These are phyloP conservation scores for Anastrepha obliqua DNA, from an alignment of 1,140 invertebrate species.

Conservation along the genomic window DNA sequence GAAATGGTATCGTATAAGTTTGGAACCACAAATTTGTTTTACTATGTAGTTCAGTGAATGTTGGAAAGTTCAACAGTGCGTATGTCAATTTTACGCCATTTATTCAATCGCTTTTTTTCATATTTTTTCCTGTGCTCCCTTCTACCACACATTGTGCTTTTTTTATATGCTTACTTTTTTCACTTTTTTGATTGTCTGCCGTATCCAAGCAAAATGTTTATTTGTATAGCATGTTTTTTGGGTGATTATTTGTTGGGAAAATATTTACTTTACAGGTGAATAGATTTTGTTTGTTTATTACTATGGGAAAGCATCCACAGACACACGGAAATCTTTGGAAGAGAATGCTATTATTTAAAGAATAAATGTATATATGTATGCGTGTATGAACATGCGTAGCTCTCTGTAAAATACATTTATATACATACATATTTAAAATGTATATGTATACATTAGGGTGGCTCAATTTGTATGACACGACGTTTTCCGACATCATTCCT, in stretches of 20 bases:
- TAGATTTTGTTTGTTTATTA: slow-evolving; percentile 45
- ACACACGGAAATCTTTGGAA: background rate
- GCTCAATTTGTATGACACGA: too few relatives aligned
- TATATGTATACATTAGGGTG: too few relatives aligned
- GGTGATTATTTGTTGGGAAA: slow-evolving; percentile 44
- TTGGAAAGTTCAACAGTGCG: slow-evolving; percentile 1
- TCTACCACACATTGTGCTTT: background rate
- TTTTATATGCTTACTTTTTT: background rate
- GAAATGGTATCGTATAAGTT: too few relatives aligned
- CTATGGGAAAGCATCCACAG: background rate
- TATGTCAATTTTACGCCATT: slow-evolving; percentile 46
- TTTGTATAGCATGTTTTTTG: slow-evolving; percentile 18
- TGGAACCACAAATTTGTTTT: too few relatives aligned
- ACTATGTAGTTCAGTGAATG: background rate
- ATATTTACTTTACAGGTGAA: slow-evolving; percentile 50
- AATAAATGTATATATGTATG: too few relatives aligned
- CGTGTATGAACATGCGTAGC: too few relatives aligned
- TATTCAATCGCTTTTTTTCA: background rate
- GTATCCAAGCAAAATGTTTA: slow-evolving; percentile 23
- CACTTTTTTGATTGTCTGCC: background rate
- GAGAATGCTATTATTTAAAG: too few relatives aligned
- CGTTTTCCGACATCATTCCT: too few relatives aligned
- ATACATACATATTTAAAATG: too few relatives aligned
- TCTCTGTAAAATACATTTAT: too few relatives aligned
- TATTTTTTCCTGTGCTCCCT: slow-evolving; percentile 5